Evolutionary conservation across 2,113 vertebrate genomes (phyloP), one percentile per base, ranked within the genome.

Genomic region (Nestor notabilis): DNA sequence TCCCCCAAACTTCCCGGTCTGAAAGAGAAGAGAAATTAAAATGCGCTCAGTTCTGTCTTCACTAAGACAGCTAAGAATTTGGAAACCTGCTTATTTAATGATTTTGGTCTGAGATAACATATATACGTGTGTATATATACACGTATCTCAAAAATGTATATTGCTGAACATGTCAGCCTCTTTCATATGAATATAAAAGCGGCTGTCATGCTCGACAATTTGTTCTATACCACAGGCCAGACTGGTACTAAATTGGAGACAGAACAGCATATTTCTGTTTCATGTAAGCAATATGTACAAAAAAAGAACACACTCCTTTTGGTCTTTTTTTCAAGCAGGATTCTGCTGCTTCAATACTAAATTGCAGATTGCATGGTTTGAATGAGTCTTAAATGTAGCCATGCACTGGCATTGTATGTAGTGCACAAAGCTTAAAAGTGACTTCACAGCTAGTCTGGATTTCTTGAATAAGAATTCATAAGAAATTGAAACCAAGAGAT

Each of bases 21-120:
- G 80, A 75, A 94, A 93, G 90, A 89, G 83, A 81, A 91, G 90
- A 88, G 89, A 92, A 94, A 95, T 82, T 66, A 87, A 95, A 63
- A 47, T 39, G 52, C 2, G 0, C 63, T 95, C 31, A 1, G 50
- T 14, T 79, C 83, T 90, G 96, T 93, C 94, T 95, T 96, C 65
- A 23, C 85, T 28, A 21, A 95, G 97, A 94, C 86, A 97, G 89
- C 93, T 90, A 47, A 96, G 96, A 86, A 94, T 96, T 91, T 96
- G 88, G 94, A 96, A 97, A 90, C 61, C 83, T 97, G 94, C 96
- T 98, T 98, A 93, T 97, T 98, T 97, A 98, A 97, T 61, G 94
- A 98, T 98, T 95, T 98, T 98, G 97, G 97, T 95, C 94, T 96
- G 89, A 64, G 90, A 98, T 98, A 98, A 97, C 95, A 86, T 87